Conservation (phyloP, 1,140 invertebrate genomes). For the Choristoneura fumiferana region DNA sequence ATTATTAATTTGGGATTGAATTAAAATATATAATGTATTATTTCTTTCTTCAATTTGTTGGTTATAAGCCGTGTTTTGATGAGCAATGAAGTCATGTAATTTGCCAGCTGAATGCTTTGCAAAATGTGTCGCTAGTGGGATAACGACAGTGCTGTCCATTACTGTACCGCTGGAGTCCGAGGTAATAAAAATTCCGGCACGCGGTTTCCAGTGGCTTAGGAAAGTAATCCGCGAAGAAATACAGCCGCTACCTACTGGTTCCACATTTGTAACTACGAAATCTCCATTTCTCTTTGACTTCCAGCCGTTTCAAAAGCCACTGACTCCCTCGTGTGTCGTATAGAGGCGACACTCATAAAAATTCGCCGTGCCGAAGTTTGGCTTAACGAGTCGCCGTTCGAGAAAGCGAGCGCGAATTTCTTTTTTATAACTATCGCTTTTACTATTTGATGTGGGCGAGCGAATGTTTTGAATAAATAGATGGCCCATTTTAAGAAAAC, state of each 20-base stretch:
- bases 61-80: too few relatives aligned
- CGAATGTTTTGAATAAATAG: not conserved
- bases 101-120: too few relatives aligned
- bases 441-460: not conserved
- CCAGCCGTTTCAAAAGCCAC: conserved; percentile 64
- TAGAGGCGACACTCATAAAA: conserved; percentile 69
- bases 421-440: conserved; percentile 15
- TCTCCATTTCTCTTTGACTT: conserved; percentile 73
- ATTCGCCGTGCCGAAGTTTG: conserved; percentile 60
- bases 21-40: too few relatives aligned
- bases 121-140: too few relatives aligned
- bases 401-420: conserved; percentile 12
- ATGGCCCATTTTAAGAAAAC: too few relatives aligned
- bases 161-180: conserved; percentile 53
- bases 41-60: too few relatives aligned
- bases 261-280: conserved; percentile 71
- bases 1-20: too few relatives aligned
- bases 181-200: conserved; percentile 66
- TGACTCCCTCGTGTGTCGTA: conserved; percentile 61
- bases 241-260: conserved; percentile 58
- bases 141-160: too few relatives aligned
- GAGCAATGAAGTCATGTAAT: too few relatives aligned
- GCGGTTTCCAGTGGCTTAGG: conserved; percentile 57
- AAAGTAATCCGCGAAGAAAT: conserved; percentile 71
- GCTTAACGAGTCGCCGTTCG: conserved; percentile 18